A percentile compares a stretch with the other conserved stretches of the same genome.
Conservation (phyloP, 2,888 invertebrate genomes). For the Diarsia rubi region DNA sequence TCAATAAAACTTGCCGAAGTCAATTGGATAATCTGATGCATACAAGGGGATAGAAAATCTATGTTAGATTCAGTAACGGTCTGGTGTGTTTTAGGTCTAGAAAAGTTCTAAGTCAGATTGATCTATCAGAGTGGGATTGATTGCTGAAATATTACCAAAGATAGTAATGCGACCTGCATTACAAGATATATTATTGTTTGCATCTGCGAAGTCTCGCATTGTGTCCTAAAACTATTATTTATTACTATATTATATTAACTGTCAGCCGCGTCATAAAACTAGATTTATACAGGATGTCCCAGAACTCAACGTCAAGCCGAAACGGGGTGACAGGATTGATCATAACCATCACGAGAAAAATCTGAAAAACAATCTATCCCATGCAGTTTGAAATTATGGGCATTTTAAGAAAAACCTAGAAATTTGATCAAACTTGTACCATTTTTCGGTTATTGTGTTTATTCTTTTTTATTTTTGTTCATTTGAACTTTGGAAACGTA, state of each 20-base stretch:
- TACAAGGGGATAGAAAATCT: constrained; percentile 3
- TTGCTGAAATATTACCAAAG: background rate
- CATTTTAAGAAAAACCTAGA: no score
- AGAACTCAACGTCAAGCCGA: no score
- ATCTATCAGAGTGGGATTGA: background rate
- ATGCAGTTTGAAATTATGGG: no score
- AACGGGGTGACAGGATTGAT: no score
- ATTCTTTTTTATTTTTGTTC: no score
- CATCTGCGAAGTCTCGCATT: background rate
- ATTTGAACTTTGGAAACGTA: no score
- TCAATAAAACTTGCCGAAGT: constrained; percentile 24
- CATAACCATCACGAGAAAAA: no score
- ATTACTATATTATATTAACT: background rate
- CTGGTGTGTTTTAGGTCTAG: constrained; percentile 3
- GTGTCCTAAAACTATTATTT: background rate
- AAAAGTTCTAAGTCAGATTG: background rate
- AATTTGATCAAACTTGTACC: no score
- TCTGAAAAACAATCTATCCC: no score
- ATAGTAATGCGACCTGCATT: background rate
- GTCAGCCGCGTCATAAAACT: background rate
- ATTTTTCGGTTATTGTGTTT: no score
- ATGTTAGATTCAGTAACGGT: background rate
- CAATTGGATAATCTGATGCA: constrained; percentile 51
- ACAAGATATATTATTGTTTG: background rate
- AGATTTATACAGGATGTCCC: no score